phyloP scores from a whole-genome alignment of 2,888 invertebrate species.

The Siphlonurus alternatus region DNA sequence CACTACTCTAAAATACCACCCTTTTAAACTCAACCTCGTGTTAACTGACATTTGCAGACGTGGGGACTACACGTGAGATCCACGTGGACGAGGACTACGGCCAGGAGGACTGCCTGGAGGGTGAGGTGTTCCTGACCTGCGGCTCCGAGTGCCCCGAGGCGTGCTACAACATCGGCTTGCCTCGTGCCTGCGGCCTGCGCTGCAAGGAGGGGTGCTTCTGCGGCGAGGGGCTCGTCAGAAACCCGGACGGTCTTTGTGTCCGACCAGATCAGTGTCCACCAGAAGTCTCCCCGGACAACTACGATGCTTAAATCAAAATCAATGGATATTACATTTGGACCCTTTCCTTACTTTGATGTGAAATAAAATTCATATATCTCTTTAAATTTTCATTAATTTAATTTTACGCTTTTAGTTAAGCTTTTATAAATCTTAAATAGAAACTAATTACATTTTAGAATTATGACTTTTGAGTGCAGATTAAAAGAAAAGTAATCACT shows the following conservation, averaged over 20 bases:
- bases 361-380: no score
- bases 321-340: no score
- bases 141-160: slow-evolving; percentile 2
- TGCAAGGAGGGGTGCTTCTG: slow-evolving; percentile 1
- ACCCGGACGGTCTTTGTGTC: neutral
- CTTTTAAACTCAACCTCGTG: no score
- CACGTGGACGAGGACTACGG: neutral
- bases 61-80: neutral
- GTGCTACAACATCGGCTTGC: neutral
- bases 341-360: no score
- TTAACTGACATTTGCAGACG: neutral
- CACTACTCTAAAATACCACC: no score
- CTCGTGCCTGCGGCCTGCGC: neutral
- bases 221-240: neutral
- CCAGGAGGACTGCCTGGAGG: neutral
- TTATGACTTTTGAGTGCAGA: no score
- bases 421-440: no score
- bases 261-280: neutral
- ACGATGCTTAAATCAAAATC: no score
- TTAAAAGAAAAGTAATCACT: no score
- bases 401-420: no score
- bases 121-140: neutral
- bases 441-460: no score
- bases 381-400: no score
- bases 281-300: neutral